Conservation (phyloP, 2,113 vertebrate species). For the Tachuris rubrigastra region DNA sequence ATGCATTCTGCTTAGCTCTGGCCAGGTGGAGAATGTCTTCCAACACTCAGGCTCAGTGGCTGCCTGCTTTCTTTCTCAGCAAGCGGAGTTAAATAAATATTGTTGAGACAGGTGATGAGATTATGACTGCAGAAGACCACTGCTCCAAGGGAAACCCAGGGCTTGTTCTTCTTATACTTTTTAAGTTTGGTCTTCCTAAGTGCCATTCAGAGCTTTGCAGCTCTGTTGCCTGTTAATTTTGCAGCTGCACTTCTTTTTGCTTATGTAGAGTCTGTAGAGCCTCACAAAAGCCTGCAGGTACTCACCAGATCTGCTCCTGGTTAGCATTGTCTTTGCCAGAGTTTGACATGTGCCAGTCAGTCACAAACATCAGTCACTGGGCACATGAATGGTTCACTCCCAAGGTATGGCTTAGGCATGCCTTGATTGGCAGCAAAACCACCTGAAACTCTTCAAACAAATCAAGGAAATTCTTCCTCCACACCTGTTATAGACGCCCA, state of each 20-base stretch:
- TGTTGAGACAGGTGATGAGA: not conserved
- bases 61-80: not conserved
- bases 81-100: not conserved
- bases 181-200: not conserved
- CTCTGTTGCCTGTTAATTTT: not conserved
- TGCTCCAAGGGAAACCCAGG: not conserved
- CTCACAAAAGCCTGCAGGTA: not conserved
- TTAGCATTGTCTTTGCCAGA: not conserved
- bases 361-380: not conserved
- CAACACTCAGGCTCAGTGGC: not conserved
- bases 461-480: not conserved
- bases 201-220: not conserved
- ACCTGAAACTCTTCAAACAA: not conserved
- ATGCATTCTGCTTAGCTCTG: not conserved
- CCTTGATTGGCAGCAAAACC: not conserved
- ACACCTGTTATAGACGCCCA: not conserved
- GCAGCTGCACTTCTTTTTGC: not conserved
- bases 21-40: not conserved
- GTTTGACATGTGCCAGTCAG: not conserved
- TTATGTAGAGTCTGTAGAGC: not conserved
- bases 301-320: not conserved
- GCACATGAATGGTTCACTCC: not conserved
- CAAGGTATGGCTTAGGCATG: not conserved
- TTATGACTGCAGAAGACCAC: not conserved
- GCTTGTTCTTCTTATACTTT: not conserved